Base-by-base conservation (phyloP, 2,797 vertebrate species). In the Hippoglossus hippoglossus region DNA sequence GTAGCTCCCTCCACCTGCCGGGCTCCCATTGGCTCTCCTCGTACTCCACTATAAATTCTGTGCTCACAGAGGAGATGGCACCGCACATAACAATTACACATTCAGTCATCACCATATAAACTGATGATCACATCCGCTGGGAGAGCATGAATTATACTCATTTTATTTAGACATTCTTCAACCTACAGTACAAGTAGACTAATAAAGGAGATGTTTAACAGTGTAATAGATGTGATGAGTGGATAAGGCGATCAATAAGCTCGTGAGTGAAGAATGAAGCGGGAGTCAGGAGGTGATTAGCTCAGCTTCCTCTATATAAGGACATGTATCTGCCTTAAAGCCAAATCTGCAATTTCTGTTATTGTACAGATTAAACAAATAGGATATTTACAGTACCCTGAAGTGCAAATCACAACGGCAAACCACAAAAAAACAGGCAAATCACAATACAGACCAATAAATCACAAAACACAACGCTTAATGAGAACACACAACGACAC, bases 31-130 rank as follows among this genome's bases (percentile, higher is more conserved):
- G 89, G 91, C 89, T 95, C 80, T 97, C 97, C 82, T 98, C 96
- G 61, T 94, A 98, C 85, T 99, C 96, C 64, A 98, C 90, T 25
- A 97, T 86, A 0, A 95, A 98, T 73, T 96, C 97, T 99, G 89
- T 61, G 66, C 44, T 22, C 76, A 66, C 19, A 70, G 52, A 81
- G 6, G 56, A 85, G 61, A 81, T 15, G 21, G 22, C 19, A 44
- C 1, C 1, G 36, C 13, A 44, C 44, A 12, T 61, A 62, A 63
- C 25, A 46, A 72, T 50, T 44, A 58, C 73, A 78, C 51, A 63
- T 15, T 67, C 25, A 63, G 22, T 70, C 49, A 69, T 66, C 24
- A 74, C 10, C 22, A 51, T 31, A 53, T 25, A 31, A 8, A 18
- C 28, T 19, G 0, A 60, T 51, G 3, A 73, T 68, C 52, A 68